Percentiles rank a stretch among this genome's conserved stretches.
Evolutionary conservation across 2,797 vertebrate genomes (phyloP).

Genomic region (Silurus lanzhouensis): DNA sequence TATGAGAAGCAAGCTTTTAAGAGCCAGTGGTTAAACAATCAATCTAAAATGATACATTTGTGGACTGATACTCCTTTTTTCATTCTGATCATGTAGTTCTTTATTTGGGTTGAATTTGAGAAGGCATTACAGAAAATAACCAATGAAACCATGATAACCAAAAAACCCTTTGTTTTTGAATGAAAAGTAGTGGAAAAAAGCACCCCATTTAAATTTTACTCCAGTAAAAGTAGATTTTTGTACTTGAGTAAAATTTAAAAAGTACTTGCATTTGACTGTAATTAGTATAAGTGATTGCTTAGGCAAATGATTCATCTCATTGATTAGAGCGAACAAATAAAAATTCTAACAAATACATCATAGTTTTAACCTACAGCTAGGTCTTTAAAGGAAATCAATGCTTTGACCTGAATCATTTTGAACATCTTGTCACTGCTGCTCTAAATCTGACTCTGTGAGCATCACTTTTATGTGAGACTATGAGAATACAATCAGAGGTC

Average conservation of each 20-base stretch:
- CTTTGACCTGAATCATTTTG: background rate
- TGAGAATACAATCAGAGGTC: constrained; percentile 20
- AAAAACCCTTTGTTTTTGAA: background rate
- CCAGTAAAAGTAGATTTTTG: no score
- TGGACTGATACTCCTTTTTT: background rate
- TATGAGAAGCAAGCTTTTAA: background rate
- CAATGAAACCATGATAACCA: no score
- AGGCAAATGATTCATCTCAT: no score
- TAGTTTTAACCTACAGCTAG: background rate
- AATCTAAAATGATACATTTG: background rate
- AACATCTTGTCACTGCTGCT: background rate
- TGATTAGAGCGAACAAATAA: no score
- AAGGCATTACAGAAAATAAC: background rate
- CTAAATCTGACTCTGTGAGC: constrained; percentile 31
- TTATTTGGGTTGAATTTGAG: background rate
- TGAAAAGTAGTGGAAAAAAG: no score
- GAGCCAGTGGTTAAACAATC: background rate
- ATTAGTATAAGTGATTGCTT: background rate
- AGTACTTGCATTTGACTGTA: no score
- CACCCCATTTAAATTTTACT: no score
- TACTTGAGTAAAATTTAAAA: no score
- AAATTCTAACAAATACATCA: background rate
- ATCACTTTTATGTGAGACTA: constrained; percentile 32
- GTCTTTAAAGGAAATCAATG: background rate
- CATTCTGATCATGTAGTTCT: background rate